Evolutionary conservation across 2,888 invertebrate genomes (phyloP).

Genomic region (Lasioglossum lativentre): DNA sequence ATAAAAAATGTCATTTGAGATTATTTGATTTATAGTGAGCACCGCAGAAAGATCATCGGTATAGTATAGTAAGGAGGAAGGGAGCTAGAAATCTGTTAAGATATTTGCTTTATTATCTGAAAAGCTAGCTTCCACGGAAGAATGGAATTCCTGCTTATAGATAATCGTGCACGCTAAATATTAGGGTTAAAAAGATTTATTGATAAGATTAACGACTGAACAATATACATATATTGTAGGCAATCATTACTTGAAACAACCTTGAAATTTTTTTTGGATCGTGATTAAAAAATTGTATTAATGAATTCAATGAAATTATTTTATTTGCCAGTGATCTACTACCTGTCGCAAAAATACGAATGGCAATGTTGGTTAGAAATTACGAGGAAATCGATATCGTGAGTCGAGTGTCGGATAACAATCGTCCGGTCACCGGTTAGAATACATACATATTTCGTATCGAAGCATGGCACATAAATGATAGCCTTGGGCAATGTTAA

Average conservation of each 20-base stretch:
- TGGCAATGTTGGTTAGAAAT: constrained; percentile 43
- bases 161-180: background rate
- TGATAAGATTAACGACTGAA: constrained; percentile 25
- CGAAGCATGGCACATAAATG: background rate
- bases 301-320: background rate
- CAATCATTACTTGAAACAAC: constrained; percentile 11
- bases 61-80: background rate
- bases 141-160: background rate
- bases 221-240: background rate
- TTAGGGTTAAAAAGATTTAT: constrained; percentile 1
- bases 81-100: background rate
- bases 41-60: background rate
- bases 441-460: constrained; percentile 13
- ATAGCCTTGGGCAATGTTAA: constrained; percentile 6
- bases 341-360: constrained; percentile 15
- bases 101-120: background rate
- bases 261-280: background rate
- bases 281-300: background rate
- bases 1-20: background rate
- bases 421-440: constrained; percentile 35
- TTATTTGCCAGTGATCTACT: background rate
- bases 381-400: constrained; percentile 58
- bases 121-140: background rate
- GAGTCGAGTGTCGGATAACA: constrained; percentile 69
- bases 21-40: background rate